Percentiles rank a stretch among this genome's conserved stretches.
Conservation (phyloP, 2,888 invertebrate genomes). For the Tipula confusa region DNA sequence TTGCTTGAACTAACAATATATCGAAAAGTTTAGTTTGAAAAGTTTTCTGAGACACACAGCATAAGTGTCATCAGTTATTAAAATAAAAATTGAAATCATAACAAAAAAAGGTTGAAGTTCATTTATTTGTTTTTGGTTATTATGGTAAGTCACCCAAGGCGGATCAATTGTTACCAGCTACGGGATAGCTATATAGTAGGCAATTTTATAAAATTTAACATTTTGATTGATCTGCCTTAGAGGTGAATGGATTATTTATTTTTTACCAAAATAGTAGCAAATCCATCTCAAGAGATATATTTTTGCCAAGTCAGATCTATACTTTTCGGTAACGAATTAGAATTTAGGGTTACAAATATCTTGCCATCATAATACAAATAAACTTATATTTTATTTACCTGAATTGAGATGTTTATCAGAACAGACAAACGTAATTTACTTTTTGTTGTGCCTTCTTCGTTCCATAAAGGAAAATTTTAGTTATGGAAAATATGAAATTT, state of each 20-base stretch:
- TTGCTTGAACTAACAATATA: no score
- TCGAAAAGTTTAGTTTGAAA: no score
- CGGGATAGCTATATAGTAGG: not conserved
- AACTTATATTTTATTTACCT: not conserved
- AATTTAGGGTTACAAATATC: not conserved
- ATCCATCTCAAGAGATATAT: not conserved
- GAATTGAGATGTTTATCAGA: not conserved
- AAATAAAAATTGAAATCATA: no score
- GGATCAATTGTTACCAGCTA: not conserved
- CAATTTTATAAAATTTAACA: no score
- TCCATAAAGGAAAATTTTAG: not conserved
- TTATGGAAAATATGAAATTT: not conserved
- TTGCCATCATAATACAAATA: not conserved
- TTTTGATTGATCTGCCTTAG: no score
- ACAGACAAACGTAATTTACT: slow-evolving; percentile 3
- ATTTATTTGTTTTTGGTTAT: no score
- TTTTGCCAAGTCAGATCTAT: not conserved
- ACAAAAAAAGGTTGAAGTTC: no score
- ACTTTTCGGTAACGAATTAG: not conserved
- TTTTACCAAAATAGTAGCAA: not conserved
- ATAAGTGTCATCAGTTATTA: no score
- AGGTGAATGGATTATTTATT: no score
- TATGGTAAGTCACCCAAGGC: no score
- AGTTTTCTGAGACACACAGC: no score
- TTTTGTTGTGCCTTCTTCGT: not conserved